A percentile compares a stretch with the other conserved stretches of the same genome.
Conservation (phyloP, 2,113 vertebrate species). For the Cromileptes altivelis region DNA sequence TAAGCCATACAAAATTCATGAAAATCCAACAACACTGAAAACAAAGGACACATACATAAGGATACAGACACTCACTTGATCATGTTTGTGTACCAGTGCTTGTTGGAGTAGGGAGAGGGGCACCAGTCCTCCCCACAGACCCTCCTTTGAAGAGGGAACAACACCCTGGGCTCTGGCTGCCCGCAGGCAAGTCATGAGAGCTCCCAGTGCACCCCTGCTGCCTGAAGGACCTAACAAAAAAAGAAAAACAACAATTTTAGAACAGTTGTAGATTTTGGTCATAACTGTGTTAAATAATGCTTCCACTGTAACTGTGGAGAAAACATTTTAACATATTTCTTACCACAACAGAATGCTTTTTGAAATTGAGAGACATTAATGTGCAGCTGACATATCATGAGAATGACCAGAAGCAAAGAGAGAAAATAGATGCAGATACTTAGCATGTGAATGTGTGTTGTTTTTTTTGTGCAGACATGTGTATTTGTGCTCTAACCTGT, state of each 20-base stretch:
- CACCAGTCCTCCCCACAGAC: constrained; percentile 87
- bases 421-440: neutral
- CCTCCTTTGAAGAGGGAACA: constrained; percentile 80
- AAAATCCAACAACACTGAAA: neutral
- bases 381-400: neutral
- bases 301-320: neutral
- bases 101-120: constrained; percentile 87
- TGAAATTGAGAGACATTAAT: neutral
- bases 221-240: constrained; percentile 72
- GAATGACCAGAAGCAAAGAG: neutral
- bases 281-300: neutral
- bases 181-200: constrained; percentile 94
- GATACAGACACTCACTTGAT: constrained; percentile 87
- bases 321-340: neutral
- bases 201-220: constrained; percentile 90
- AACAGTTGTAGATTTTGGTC: neutral
- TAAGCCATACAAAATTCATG: neutral
- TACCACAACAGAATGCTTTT: neutral
- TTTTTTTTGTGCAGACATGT: neutral
- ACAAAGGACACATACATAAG: neutral
- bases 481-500: constrained; percentile 83
- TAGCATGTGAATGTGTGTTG: neutral
- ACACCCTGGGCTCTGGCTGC: constrained; percentile 92
- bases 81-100: constrained; percentile 92
- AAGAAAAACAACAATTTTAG: neutral